phyloP scores from a whole-genome alignment of 2,888 invertebrate species.

The Eristalis tenax region DNA sequence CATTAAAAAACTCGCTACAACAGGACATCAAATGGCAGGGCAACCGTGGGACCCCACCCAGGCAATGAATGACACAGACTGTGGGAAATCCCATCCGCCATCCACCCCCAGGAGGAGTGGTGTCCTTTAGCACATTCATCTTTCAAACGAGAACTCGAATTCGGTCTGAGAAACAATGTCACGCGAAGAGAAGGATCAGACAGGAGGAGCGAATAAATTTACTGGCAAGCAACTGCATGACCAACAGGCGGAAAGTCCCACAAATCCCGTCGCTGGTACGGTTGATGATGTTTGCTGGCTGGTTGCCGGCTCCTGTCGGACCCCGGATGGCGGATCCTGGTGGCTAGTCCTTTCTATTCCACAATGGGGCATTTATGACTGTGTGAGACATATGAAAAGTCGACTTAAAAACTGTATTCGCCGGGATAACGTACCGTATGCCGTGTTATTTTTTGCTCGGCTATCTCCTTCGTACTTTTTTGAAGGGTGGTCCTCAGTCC shows the following conservation, averaged over 20 bases:
- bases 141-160: conserved; percentile 32
- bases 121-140: conserved; percentile 56
- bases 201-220: conserved; percentile 54
- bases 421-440: background rate
- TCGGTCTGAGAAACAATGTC: conserved; percentile 28
- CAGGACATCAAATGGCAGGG: background rate
- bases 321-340: background rate
- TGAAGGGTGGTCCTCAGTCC: background rate
- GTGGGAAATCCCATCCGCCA: conserved; percentile 38
- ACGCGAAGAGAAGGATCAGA: conserved; percentile 15
- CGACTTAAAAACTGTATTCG: conserved; percentile 57
- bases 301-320: background rate
- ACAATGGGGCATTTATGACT: conserved; percentile 60
- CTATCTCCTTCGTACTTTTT: conserved; percentile 1
- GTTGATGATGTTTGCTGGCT: background rate
- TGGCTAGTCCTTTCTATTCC: conserved; percentile 14
- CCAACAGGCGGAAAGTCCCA: conserved; percentile 59
- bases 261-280: background rate
- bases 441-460: background rate
- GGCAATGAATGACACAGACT: conserved; percentile 31
- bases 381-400: conserved; percentile 62
- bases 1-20: background rate
- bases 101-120: background rate
- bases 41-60: background rate
- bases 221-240: conserved; percentile 44